Base-by-base conservation (phyloP, 2,888 invertebrate genomes). In the Thera britannica region DNA sequence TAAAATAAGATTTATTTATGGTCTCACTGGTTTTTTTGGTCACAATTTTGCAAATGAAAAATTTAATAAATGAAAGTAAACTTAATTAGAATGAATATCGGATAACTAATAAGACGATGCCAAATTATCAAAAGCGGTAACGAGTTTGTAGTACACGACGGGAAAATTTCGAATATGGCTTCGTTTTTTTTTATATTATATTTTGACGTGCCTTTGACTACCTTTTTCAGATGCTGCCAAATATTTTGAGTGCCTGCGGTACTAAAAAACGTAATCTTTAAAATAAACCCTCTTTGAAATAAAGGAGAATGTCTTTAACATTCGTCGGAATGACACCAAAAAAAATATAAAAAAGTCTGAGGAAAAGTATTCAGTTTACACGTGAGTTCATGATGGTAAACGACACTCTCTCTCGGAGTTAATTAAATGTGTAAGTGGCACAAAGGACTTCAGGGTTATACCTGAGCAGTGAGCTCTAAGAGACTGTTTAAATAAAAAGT, bases 351-450 rank as follows among this genome's bases (percentile, higher is more conserved):
- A 62, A 57, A 59, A 72, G 63, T 58, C 51, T 23, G 23, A 63
- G 64, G 68, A 65, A 78, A 77, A 75, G 71, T 72, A 70, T 65
- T 68, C 58, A 63, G 75, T 77, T 79, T 71, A 77, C 85, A 84
- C 84, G 84, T 84, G 73, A 79, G 77, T 57, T 57, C 12, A 81
- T 84, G 82, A 83, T 79, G 74, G 68, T 76, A 77, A 77, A 79
- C 68, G 72, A 69, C 62, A 74, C 77, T 73, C 71, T 73, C 71
- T 77, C 77, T 79, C 69, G 36, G 69, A 82, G 81, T 83, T 85
- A 85, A 85, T 85, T 85, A 85, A 83, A 83, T 77, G 77, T 79
- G 76, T 77, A 75, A 80, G 77, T 66, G 66, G 58, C 67, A 65
- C 52, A 55, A 62, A 72, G 58, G 74, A 74, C 58, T 46, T 68